Evolutionary conservation across 92 coral and sea anemone genomes (phyloP).

Genomic region (Phenganax marumi): DNA sequence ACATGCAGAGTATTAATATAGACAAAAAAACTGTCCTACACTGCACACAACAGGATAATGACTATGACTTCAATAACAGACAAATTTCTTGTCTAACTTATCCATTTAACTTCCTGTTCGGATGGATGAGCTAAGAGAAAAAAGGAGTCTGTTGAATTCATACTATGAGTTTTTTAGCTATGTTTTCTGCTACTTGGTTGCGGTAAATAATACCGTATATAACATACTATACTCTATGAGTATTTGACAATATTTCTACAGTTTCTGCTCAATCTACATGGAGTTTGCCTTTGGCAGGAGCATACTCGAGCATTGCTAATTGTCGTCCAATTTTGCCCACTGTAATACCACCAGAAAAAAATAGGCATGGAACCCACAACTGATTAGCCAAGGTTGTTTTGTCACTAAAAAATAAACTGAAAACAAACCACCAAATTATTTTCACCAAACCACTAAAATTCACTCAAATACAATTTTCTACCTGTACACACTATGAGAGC

Average conservation of each 20-base stretch:
- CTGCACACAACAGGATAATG: too few species aligned
- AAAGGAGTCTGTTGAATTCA: too few species aligned
- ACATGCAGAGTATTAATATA: too few species aligned
- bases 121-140: too few species aligned
- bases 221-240: neutral
- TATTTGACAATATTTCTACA: neutral
- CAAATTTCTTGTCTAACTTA: too few species aligned
- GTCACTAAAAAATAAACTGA: conserved; percentile 32
- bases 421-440: neutral
- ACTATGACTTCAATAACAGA: too few species aligned
- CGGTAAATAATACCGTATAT: neutral
- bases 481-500: conserved; percentile 77
- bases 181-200: too few species aligned
- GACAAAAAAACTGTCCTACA: too few species aligned
- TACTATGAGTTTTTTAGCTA: too few species aligned
- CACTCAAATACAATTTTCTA: conserved; percentile 17
- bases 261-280: conserved; percentile 21
- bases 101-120: too few species aligned
- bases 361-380: conserved; percentile 76
- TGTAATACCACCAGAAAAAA: conserved; percentile 90
- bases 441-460: neutral
- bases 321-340: conserved; percentile 97
- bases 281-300: conserved; percentile 4
- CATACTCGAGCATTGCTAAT: conserved; percentile 82
- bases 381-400: conserved; percentile 32